Conservation (phyloP, 2,797 vertebrate genomes). For the Macroramphosus scolopax region DNA sequence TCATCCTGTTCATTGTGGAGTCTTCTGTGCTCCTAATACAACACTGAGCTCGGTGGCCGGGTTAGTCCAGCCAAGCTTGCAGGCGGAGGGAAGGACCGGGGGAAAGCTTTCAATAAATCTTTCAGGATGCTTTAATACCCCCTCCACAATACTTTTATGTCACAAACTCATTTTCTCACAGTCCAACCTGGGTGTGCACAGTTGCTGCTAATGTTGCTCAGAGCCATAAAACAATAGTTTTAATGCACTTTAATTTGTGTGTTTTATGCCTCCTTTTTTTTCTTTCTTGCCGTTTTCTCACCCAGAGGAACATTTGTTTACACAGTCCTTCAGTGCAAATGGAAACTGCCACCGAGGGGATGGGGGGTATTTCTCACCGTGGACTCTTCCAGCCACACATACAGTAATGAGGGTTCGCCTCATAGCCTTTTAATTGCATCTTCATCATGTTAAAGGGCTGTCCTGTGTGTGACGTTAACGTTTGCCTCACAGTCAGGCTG, state of each 20-base stretch:
- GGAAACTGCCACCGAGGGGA: slow-evolving; percentile 53
- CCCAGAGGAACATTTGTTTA: slow-evolving; percentile 69
- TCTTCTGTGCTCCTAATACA: slow-evolving; percentile 56
- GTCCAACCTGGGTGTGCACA: slow-evolving; percentile 27
- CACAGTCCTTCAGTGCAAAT: slow-evolving; percentile 59
- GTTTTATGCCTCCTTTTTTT: slow-evolving; percentile 53
- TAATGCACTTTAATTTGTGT: slow-evolving; percentile 63
- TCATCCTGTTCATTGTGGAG: slow-evolving; percentile 65
- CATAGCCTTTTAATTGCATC: slow-evolving; percentile 60
- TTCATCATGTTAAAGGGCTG: slow-evolving; percentile 61
- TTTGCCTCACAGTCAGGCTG: slow-evolving; percentile 37
- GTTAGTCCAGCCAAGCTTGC: slow-evolving; percentile 34
- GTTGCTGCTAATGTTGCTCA: slow-evolving; percentile 40
- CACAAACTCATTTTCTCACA: slow-evolving; percentile 43
- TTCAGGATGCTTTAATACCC: slow-evolving; percentile 37
- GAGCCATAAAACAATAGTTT: slow-evolving; percentile 58
- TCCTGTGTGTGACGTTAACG: slow-evolving; percentile 44
- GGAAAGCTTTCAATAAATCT: slow-evolving; percentile 48
- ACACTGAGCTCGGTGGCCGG: slow-evolving; percentile 40
- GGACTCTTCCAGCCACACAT: slow-evolving; percentile 47
- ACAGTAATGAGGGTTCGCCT: slow-evolving; percentile 57
- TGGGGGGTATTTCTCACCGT: slow-evolving; percentile 49
- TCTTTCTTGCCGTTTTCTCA: slow-evolving; percentile 47
- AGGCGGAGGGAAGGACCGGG: slow-evolving; percentile 22
- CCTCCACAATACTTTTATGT: slow-evolving; percentile 25